phyloP scores from a whole-genome alignment of 2,113 vertebrate species.

The Perca schrenkii region DNA sequence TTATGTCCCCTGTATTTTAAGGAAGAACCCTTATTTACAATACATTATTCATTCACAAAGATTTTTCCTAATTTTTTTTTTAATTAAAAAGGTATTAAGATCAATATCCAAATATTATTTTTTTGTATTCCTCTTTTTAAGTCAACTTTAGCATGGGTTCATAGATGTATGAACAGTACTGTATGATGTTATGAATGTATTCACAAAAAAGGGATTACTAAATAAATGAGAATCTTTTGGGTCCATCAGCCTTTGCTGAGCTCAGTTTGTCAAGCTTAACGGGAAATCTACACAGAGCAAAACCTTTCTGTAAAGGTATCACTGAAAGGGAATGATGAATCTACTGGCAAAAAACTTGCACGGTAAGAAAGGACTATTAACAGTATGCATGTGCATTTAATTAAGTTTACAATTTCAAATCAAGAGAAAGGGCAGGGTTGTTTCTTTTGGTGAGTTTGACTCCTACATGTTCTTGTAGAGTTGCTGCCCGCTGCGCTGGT shows the following conservation, averaged over 20 bases:
- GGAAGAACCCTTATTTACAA: too few species aligned
- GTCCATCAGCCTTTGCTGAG: neutral
- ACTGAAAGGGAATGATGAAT: neutral
- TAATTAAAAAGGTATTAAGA: too few species aligned
- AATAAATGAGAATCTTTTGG: neutral
- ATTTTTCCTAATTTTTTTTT: too few species aligned
- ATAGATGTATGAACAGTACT: too few species aligned
- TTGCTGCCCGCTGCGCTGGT: slow-evolving; percentile 86
- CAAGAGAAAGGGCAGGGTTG: neutral
- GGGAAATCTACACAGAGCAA: neutral
- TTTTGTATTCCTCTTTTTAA: too few species aligned
- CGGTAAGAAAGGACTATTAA: neutral
- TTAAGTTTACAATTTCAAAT: neutral
- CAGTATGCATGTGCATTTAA: neutral
- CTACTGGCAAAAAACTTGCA: neutral
- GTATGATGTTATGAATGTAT: neutral
- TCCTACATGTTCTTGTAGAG: slow-evolving; percentile 88
- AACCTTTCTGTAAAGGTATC: neutral
- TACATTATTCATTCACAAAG: too few species aligned
- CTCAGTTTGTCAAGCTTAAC: neutral
- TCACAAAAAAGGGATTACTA: neutral
- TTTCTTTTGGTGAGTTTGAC: neutral
- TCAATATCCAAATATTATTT: too few species aligned
- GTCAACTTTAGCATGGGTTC: too few species aligned
- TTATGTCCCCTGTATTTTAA: too few species aligned